Conservation (phyloP, 2,888 invertebrate genomes). For the Ormia ochracea region DNA sequence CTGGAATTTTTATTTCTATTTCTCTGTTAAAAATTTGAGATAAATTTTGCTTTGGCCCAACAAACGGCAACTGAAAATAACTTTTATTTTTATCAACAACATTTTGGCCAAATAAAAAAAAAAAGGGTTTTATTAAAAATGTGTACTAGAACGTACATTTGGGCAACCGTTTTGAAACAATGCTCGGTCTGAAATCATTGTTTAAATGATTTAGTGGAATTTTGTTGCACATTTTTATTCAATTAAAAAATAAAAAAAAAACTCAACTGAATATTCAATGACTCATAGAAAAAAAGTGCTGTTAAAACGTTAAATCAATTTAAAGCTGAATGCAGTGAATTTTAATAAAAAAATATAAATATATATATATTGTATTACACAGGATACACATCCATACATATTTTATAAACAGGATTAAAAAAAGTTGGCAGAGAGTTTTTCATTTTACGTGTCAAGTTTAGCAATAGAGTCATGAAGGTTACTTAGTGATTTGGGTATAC, state of each 20-base stretch:
- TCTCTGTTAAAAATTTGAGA: too few relatives aligned
- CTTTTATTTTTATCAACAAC: too few relatives aligned
- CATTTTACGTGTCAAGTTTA: too few relatives aligned
- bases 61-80: too few relatives aligned
- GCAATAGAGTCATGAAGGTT: too few relatives aligned
- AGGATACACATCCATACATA: not conserved
- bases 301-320: slow-evolving; percentile 8
- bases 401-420: too few relatives aligned
- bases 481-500: too few relatives aligned
- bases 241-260: not conserved
- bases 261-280: not conserved
- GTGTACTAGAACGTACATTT: not conserved
- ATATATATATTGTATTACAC: too few relatives aligned
- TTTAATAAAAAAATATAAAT: not conserved
- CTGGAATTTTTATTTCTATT: too few relatives aligned
- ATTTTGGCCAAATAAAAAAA: too few relatives aligned
- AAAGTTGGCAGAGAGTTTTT: too few relatives aligned
- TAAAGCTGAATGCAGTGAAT: not conserved
- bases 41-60: too few relatives aligned
- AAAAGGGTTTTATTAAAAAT: not conserved
- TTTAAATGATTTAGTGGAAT: not conserved
- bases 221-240: not conserved
- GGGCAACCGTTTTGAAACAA: not conserved
- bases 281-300: not conserved
- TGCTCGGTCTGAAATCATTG: not conserved